A percentile compares a stretch with the other conserved stretches of the same genome.
Conservation (phyloP, 1,140 invertebrate genomes). For the Diuraphis noxia region DNA sequence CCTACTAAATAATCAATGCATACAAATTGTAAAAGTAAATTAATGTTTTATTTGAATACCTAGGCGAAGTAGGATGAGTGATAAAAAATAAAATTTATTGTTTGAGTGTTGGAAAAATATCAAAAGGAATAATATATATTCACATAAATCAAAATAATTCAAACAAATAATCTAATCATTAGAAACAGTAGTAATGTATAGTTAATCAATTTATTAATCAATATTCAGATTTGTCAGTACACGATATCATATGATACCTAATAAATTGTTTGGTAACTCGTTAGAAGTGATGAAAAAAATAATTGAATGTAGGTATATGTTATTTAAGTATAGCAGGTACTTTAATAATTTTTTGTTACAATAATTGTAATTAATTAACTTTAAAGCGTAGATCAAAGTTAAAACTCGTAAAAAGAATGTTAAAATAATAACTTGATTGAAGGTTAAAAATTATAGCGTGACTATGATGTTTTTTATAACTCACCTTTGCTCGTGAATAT, state of each 20-base stretch:
- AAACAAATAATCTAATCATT: neutral
- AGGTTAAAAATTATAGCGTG: neutral
- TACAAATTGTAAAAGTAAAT: neutral
- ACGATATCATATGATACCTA: neutral
- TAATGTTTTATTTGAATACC: neutral
- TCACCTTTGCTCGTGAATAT: neutral
- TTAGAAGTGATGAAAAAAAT: neutral
- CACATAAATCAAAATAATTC: neutral
- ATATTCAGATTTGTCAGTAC: neutral
- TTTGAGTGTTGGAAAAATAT: neutral
- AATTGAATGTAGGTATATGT: neutral
- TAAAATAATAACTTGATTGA: neutral
- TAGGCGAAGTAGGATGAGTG: neutral
- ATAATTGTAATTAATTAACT: neutral
- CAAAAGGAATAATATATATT: neutral
- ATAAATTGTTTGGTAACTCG: neutral
- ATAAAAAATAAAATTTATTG: neutral
- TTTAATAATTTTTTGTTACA: neutral
- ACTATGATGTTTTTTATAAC: neutral
- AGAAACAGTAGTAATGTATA: neutral
- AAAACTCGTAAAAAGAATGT: neutral
- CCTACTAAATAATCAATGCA: neutral
- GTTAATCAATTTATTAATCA: neutral
- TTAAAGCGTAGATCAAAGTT: neutral
- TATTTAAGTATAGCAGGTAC: neutral